Conservation (phyloP, 2,113 vertebrate genomes). For the Ptyas mucosa region DNA sequence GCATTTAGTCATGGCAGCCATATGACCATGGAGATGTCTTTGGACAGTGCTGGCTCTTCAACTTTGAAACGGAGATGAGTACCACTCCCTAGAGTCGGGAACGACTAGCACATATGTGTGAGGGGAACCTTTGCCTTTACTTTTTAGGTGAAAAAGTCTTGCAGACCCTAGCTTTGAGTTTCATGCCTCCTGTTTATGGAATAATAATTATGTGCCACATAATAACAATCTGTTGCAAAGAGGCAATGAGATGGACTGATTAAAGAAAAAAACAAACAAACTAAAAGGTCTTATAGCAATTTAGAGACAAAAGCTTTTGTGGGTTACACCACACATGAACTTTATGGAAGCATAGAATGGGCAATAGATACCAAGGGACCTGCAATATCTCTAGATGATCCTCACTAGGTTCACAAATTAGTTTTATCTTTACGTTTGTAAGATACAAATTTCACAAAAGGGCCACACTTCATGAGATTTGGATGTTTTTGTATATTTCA, state of each 20-base stretch:
- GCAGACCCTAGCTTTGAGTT: neutral
- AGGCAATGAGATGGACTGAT: neutral
- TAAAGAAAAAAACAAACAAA: neutral
- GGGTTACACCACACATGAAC: neutral
- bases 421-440: neutral
- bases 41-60: no score
- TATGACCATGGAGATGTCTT: no score
- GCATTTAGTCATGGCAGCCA: no score
- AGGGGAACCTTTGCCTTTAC: no score
- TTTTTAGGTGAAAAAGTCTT: no score
- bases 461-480: neutral
- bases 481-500: neutral
- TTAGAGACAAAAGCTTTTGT: no score
- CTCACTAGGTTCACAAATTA: neutral
- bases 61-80: no score
- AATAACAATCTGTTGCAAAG: neutral
- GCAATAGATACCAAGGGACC: neutral
- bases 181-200: neutral
- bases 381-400: neutral
- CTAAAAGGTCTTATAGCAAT: neutral
- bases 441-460: neutral
- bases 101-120: no score
- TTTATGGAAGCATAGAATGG: neutral
- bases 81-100: no score
- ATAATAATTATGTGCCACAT: no score